These are phyloP conservation scores for Synergus laeviventris DNA, from an alignment of 2,888 invertebrate genomes.

Conservation along the genomic window DNA sequence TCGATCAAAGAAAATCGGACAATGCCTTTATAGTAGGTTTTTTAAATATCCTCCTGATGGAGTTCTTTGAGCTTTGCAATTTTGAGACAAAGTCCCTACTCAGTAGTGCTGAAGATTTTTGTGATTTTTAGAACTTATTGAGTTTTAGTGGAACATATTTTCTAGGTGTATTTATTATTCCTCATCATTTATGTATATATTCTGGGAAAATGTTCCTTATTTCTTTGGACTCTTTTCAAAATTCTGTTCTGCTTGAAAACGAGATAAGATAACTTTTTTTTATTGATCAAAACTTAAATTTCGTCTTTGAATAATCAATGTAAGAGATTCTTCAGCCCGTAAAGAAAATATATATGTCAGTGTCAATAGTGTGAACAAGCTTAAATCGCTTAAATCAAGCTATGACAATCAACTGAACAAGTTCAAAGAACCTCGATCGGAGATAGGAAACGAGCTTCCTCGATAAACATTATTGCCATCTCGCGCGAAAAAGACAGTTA, in stretches of 20 bases:
- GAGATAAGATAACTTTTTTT: not conserved
- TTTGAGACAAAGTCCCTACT: not conserved
- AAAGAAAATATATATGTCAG: not conserved
- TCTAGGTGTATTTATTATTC: not conserved
- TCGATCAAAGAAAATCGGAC: not conserved
- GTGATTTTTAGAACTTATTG: not conserved
- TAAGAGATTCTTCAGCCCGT: not conserved
- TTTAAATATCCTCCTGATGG: not conserved
- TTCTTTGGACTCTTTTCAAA: not conserved
- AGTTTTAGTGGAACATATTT: not conserved
- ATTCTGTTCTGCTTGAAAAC: not conserved
- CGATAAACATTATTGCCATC: not conserved
- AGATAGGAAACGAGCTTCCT: not conserved
- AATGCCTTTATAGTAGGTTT: too few relatives aligned
- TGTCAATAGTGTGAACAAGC: not conserved
- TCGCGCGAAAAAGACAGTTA: not conserved
- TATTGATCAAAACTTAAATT: not conserved
- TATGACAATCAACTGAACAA: not conserved
- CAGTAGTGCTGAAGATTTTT: not conserved
- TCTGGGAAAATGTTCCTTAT: not conserved
- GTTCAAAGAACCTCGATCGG: constrained; percentile 1
- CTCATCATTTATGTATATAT: not conserved
- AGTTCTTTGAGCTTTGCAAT: not conserved
- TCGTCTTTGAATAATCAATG: not conserved
- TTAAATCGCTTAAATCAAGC: not conserved